Conservation (phyloP, 2,113 vertebrate species). For the Lagenorhynchus albirostris region DNA sequence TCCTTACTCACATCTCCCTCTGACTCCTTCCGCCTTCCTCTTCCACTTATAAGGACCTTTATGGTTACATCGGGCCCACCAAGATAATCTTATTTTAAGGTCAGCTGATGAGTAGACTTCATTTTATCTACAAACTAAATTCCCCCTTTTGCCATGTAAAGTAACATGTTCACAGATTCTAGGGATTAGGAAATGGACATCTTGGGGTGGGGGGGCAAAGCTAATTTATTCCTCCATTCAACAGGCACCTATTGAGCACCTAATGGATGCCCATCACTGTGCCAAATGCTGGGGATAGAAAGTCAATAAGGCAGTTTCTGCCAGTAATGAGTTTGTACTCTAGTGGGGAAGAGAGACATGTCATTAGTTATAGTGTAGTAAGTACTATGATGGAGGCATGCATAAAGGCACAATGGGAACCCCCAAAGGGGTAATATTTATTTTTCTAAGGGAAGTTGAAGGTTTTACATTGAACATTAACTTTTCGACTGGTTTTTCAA, state of each 20-base stretch:
- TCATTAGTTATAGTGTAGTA: neutral
- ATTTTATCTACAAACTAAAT: neutral
- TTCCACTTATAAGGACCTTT: neutral
- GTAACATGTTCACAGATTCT: neutral
- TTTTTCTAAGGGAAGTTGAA: neutral
- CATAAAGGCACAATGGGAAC: neutral
- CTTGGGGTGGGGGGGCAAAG: neutral
- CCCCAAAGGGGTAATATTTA: neutral
- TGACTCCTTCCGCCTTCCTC: neutral
- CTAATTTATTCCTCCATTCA: neutral
- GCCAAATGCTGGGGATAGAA: neutral
- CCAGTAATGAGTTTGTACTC: neutral
- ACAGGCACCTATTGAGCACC: neutral
- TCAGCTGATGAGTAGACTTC: neutral
- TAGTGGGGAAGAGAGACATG: neutral
- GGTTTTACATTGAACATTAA: neutral
- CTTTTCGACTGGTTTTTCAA: neutral
- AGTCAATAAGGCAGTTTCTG: neutral
- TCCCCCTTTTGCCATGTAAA: neutral
- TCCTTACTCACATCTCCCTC: neutral
- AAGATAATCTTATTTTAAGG: neutral
- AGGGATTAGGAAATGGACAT: neutral
- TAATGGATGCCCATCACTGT: neutral
- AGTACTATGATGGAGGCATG: neutral
- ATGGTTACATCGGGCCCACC: neutral